Conservation (phyloP, 92 coral and sea anemone genomes). For the Galaxea fascicularis region DNA sequence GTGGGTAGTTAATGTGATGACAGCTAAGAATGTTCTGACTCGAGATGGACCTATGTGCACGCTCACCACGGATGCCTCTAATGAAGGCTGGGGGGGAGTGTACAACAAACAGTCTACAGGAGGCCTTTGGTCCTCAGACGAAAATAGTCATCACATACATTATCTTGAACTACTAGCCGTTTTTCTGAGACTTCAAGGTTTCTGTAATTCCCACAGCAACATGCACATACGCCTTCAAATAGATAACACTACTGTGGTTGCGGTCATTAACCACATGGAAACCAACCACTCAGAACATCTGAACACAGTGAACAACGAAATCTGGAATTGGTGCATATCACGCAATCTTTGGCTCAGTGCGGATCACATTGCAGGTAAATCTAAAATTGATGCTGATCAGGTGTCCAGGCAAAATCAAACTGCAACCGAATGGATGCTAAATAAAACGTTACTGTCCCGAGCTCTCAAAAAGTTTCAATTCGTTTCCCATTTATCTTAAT, state of each 20-base stretch:
- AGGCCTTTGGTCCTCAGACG: conserved; percentile 36
- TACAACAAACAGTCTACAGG: conserved; percentile 28
- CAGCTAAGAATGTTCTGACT: conserved; percentile 14
- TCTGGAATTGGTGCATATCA: conserved; percentile 67
- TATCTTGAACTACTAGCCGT: conserved; percentile 18
- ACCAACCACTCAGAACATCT: conserved; percentile 51
- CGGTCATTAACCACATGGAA: conserved; percentile 65
- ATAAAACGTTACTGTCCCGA: conserved; percentile 2
- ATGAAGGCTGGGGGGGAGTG: conserved; percentile 36
- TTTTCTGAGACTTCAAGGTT: conserved; percentile 45
- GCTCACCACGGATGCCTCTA: conserved; percentile 23
- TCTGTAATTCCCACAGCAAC: conserved; percentile 3
- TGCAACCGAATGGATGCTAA: conserved; percentile 38
- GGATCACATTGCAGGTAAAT: no score
- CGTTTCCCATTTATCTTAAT: conserved; percentile 8
- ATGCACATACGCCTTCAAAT: conserved; percentile 44
- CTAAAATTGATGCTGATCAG: conserved; percentile 38
- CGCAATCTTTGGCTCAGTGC: conserved; percentile 49
- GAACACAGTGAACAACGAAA: conserved; percentile 26
- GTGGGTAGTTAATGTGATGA: conserved; percentile 24
- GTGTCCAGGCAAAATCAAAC: conserved; percentile 16
- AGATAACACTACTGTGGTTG: conserved; percentile 58
- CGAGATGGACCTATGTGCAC: background rate
- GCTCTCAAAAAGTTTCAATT: background rate
- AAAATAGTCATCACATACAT: conserved; percentile 27